A percentile compares a stretch with the other conserved stretches of the same genome.
Evolutionary conservation across 2,888 invertebrate genomes (phyloP).

Genomic region (Petrolisthes cinctipes): DNA sequence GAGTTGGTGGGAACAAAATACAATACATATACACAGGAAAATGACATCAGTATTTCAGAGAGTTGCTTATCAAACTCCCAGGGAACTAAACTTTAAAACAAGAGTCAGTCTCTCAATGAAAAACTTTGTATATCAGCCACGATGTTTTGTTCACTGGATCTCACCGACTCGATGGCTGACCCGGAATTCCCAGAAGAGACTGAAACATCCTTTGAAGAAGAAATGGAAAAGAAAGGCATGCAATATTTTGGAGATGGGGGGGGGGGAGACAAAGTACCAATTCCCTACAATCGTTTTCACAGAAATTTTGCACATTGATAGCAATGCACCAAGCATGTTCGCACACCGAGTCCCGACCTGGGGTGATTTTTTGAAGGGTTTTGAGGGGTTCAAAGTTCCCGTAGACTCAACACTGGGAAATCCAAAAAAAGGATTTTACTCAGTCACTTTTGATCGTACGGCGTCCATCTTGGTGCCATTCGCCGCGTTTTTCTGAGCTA

Average conservation of each 20-base stretch:
- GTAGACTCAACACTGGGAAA: too few species aligned
- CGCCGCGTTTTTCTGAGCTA: too few species aligned
- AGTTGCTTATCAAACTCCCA: neutral
- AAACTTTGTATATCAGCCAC: constrained; percentile 10
- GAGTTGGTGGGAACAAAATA: neutral
- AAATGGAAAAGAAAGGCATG: neutral
- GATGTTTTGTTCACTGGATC: constrained; percentile 2
- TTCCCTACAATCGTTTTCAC: too few species aligned
- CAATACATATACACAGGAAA: neutral
- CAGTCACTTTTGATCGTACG: too few species aligned
- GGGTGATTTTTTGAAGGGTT: neutral
- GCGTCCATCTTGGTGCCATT: too few species aligned
- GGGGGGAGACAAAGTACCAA: too few species aligned
- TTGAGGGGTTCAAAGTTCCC: too few species aligned
- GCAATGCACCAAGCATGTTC: too few species aligned
- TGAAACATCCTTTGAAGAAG: neutral
- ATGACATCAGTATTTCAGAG: too few species aligned
- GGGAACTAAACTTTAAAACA: neutral
- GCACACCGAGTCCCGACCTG: too few species aligned
- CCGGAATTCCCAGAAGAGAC: neutral
- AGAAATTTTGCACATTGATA: too few species aligned
- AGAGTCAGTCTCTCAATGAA: neutral
- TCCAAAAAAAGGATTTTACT: neutral
- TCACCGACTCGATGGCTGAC: neutral
- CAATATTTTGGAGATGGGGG: neutral